Percentiles rank a stretch among this genome's conserved stretches.
Evolutionary conservation across 2,113 vertebrate species (phyloP).

Genomic region (Tinamus guttatus): DNA sequence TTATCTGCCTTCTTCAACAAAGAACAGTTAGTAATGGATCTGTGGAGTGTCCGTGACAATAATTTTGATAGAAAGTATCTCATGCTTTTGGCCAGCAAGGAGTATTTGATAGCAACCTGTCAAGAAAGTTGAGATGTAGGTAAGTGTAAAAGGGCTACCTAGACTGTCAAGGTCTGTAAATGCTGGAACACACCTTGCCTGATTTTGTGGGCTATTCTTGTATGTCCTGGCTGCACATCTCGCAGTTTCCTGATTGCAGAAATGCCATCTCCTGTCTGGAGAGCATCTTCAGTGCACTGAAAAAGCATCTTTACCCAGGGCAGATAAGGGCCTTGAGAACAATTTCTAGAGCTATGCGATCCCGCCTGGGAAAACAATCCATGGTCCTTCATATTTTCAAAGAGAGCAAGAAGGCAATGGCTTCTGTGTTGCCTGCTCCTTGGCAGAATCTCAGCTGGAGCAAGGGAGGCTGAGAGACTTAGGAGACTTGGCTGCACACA

Average conservation of each 20-base stretch:
- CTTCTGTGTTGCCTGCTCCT: background rate
- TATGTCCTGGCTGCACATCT: background rate
- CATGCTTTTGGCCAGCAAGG: background rate
- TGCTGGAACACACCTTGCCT: background rate
- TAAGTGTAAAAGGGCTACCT: background rate
- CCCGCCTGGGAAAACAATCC: rapidly evolving
- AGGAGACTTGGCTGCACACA: background rate
- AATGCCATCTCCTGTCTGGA: background rate
- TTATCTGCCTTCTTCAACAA: background rate
- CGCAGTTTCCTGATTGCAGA: background rate
- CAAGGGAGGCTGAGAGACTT: background rate
- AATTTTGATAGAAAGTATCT: background rate
- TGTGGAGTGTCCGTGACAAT: background rate
- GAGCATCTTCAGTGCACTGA: background rate
- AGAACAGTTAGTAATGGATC: background rate
- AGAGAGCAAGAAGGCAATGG: background rate
- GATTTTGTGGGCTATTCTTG: background rate
- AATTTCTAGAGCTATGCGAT: background rate
- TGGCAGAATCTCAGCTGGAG: background rate
- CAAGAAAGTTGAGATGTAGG: background rate
- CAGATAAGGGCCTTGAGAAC: background rate
- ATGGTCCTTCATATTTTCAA: background rate
- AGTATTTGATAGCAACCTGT: background rate
- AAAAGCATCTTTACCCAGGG: background rate
- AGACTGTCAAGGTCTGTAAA: background rate